These are phyloP conservation scores for Saccostrea echinata DNA, from an alignment of 1,140 invertebrate species.

Conservation along the genomic window DNA sequence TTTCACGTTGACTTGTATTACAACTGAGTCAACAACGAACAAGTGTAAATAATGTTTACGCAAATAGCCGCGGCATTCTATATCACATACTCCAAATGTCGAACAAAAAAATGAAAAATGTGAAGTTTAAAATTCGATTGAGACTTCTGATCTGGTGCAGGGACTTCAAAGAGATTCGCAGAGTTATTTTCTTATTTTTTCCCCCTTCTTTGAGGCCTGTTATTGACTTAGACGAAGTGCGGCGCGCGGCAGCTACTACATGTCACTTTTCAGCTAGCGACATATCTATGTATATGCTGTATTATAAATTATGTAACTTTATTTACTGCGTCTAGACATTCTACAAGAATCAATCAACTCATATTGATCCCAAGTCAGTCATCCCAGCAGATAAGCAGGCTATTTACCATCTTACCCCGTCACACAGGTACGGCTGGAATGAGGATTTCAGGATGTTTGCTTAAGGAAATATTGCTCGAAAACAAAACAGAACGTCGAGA, in stretches of 20 bases:
- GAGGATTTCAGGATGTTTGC: neutral
- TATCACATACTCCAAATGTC: neutral
- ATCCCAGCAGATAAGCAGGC: constrained; percentile 22
- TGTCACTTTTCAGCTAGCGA: constrained; percentile 1
- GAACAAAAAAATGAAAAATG: constrained; percentile 26
- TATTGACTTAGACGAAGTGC: constrained; percentile 21
- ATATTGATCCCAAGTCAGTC: constrained; percentile 27
- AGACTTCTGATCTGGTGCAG: neutral
- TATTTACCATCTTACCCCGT: constrained; percentile 1
- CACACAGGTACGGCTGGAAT: constrained; percentile 8
- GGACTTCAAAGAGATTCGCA: neutral
- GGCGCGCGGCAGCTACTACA: neutral
- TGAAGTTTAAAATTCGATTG: constrained; percentile 31
- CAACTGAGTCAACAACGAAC: constrained; percentile 11
- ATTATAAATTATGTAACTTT: constrained; percentile 36
- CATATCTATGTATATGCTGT: constrained; percentile 28
- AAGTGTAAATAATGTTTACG: constrained; percentile 18
- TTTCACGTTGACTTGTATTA: constrained; percentile 35
- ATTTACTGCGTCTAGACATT: constrained; percentile 30
- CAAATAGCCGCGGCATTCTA: neutral
- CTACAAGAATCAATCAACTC: neutral
- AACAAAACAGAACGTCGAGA: neutral
- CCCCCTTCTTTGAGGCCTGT: neutral
- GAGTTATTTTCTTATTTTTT: constrained; percentile 17
- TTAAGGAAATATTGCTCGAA: neutral